phyloP scores from a whole-genome alignment of 2,113 vertebrate species.

The Salminus brasiliensis region DNA sequence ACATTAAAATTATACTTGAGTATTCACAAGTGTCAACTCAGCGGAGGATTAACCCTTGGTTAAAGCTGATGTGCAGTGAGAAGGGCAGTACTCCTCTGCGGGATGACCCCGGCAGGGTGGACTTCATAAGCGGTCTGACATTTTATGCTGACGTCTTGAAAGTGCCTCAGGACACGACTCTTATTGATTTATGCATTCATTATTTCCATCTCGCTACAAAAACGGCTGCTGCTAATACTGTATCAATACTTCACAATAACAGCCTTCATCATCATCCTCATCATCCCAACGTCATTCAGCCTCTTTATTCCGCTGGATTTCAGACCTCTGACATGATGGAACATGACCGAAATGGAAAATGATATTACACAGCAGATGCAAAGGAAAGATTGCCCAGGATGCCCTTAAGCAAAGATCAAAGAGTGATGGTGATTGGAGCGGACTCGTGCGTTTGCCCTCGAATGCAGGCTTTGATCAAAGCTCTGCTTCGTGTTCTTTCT shows the following conservation, averaged over 20 bases:
- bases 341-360: conserved; percentile 30
- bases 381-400: conserved; percentile 30
- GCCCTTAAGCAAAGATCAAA: conserved; percentile 54
- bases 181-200: neutral
- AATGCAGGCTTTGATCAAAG: conserved; percentile 52
- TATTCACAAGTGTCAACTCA: neutral
- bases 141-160: conserved; percentile 6
- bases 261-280: too few species aligned
- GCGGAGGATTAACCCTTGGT: neutral
- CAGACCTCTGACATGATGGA: conserved; percentile 21
- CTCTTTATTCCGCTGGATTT: conserved; percentile 1
- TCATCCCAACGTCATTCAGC: neutral
- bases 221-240: neutral
- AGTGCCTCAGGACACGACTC: neutral
- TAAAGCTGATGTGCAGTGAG: neutral
- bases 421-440: conserved; percentile 46
- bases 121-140: neutral
- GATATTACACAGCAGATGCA: conserved; percentile 27
- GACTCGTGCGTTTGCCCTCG: conserved; percentile 20
- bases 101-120: neutral
- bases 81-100: neutral
- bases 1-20: too few species aligned
- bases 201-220: neutral
- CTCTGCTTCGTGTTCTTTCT: conserved; percentile 32
- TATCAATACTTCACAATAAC: neutral